These are phyloP conservation scores for Ophioderma brevispina DNA, from an alignment of 35 echinoderm and acorn worm genomes.

Conservation along the genomic window DNA sequence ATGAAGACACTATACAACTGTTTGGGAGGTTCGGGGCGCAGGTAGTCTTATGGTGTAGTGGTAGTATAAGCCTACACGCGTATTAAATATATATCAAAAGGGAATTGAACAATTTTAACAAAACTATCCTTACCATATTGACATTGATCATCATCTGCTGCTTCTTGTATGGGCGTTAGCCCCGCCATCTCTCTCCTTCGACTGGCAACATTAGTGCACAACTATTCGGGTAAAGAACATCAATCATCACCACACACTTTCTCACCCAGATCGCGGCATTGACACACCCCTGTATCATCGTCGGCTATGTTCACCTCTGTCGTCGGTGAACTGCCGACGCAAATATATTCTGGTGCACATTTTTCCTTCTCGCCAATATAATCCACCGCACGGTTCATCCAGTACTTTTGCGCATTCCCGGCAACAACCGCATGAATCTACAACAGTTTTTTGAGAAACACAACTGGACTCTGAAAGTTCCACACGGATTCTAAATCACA, in stretches of 20 bases:
- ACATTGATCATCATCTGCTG: background rate
- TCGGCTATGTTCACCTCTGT: background rate
- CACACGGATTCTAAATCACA: background rate
- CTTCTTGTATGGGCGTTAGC: background rate
- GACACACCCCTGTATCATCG: background rate
- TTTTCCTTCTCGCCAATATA: background rate
- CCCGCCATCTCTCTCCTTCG: background rate
- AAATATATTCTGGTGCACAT: constrained; percentile 24
- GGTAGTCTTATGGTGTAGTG: no score
- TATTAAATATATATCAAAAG: no score
- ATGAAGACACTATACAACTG: no score
- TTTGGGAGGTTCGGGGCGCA: no score
- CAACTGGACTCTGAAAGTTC: background rate
- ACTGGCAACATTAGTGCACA: constrained; percentile 13
- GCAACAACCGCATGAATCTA: constrained; percentile 13
- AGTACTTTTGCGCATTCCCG: background rate
- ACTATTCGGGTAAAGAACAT: constrained; percentile 3
- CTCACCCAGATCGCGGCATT: background rate
- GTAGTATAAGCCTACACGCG: no score
- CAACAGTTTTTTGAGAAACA: background rate
- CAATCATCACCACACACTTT: constrained; percentile 27
- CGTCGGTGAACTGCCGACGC: background rate
- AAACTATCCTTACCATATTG: background rate
- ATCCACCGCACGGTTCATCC: constrained; percentile 26
- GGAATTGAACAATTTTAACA: no score